These are phyloP conservation scores for Sprattus sprattus DNA, from an alignment of 2,113 vertebrate species.

Conservation along the genomic window DNA sequence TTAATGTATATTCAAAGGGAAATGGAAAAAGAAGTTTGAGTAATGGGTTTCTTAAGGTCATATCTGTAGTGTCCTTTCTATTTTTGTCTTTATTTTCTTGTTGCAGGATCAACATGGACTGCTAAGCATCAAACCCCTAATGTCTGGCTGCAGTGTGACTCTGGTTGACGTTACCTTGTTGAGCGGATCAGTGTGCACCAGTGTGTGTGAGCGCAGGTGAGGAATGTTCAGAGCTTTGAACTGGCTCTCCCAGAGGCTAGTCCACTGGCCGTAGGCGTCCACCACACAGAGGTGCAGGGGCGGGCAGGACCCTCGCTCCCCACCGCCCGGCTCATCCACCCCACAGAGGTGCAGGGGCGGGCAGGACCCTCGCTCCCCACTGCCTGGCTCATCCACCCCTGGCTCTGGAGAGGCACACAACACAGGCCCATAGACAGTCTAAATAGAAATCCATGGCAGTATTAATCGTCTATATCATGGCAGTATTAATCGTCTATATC, in stretches of 20 bases:
- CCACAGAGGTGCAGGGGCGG: conserved; percentile 49
- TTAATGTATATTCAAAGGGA: not conserved
- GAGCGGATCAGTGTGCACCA: conserved; percentile 74
- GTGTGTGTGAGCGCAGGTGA: conserved; percentile 75
- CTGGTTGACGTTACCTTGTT: conserved; percentile 54
- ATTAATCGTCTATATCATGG: too few species aligned
- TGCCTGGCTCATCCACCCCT: not conserved
- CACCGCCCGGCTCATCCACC: conserved; percentile 2
- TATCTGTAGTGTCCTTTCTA: not conserved
- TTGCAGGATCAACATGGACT: not conserved
- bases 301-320: conserved; percentile 22
- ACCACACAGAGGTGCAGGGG: conserved; percentile 62
- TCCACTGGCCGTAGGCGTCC: conserved; percentile 73
- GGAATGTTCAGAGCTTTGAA: conserved; percentile 72
- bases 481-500: not conserved
- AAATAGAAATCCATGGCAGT: not conserved
- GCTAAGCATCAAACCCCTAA: not conserved
- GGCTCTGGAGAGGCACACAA: conserved; percentile 38
- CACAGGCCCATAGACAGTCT: not conserved
- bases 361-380: not conserved
- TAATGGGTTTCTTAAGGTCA: too few species aligned
- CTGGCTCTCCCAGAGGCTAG: conserved; percentile 71
- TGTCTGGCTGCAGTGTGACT: not conserved
- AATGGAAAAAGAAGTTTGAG: too few species aligned
- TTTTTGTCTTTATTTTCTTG: not conserved